These are phyloP conservation scores for Hemaris fuciformis DNA, from an alignment of 2,888 invertebrate species.

Conservation along the genomic window DNA sequence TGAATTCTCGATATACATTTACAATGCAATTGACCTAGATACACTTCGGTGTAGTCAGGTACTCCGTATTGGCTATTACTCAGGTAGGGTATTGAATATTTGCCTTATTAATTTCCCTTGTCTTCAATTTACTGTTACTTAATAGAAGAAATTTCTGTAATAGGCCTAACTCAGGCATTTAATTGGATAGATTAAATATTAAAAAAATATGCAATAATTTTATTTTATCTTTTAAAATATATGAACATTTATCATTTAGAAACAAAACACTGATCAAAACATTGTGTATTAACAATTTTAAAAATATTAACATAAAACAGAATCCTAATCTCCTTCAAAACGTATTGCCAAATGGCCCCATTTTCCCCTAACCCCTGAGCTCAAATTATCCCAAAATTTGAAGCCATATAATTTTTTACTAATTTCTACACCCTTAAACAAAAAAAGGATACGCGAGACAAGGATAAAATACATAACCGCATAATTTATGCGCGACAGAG, in stretches of 20 bases:
- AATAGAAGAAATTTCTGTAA: too few relatives aligned
- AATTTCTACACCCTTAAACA: slow-evolving; percentile 34
- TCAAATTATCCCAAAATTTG: slow-evolving; percentile 32
- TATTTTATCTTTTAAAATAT: too few relatives aligned
- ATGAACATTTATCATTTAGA: too few relatives aligned
- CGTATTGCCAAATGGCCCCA: background rate
- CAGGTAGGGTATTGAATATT: background rate
- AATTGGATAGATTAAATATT: too few relatives aligned
- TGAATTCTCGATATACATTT: slow-evolving; percentile 11
- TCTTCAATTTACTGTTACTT: too few relatives aligned
- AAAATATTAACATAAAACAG: background rate
- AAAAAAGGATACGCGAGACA: slow-evolving; percentile 42
- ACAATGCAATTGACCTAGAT: slow-evolving; percentile 12
- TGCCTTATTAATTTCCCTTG: background rate
- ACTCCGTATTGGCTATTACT: background rate
- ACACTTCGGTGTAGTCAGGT: background rate
- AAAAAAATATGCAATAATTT: background rate
- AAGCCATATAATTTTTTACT: slow-evolving; percentile 35
- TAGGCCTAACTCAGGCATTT: too few relatives aligned
- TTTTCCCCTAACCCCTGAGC: slow-evolving; percentile 14
- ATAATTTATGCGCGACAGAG: slow-evolving; percentile 37
- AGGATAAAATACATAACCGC: slow-evolving; percentile 33
- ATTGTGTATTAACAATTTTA: background rate
- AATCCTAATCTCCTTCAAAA: slow-evolving; percentile 15
- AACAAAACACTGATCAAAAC: background rate